Base-by-base conservation (phyloP, 2,888 invertebrate species). In the Cactoblastis cactorum region DNA sequence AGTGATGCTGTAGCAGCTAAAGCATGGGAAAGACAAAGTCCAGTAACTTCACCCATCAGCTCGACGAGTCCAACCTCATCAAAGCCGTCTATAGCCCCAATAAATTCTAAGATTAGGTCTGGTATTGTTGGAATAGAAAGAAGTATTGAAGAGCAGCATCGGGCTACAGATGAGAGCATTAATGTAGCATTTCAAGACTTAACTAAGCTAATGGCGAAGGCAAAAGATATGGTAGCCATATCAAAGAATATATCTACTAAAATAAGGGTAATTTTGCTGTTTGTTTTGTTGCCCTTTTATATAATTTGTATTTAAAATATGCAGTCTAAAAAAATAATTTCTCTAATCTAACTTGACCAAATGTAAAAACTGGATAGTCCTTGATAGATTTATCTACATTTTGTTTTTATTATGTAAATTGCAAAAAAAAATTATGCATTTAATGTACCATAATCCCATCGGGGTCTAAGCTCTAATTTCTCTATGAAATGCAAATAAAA, bases 121-220 rank as follows among this genome's bases (percentile, higher is more conserved):
- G 99, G 99, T 45, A 99, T 99, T 68, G 95, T 96, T 39, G 99
- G 99, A 1, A 99, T 99, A 63, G 99, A 99, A 80, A 92, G 97
- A 65, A 94, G 95, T 65, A 92, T 99, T 55, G 95, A 97, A 70
- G 96, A 97, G 71, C 96, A 96, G 73, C 96, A 97, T 45, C 94
- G 95, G 77, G 95, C 95, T 37, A 97, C 98, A 0, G 97, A 98
- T 84, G 94, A 95, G 70, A 97, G 95, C 71, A 99, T 99, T 63
- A 94, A 93, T 12, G 91, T 95, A 60, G 99, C 99, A 1, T 99
- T 99, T 85, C 95, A 98, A 83, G 99, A 99, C 85, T 92, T 99
- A 50, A 95, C 91, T 68, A 96, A 97, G 67, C 90, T 99, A 2
- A 99, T 99, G 96, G 93, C 93, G 50, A 97, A 96, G 93, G 99